phyloP scores from a whole-genome alignment of 2,888 invertebrate genomes.

The Drosophila rubida region DNA sequence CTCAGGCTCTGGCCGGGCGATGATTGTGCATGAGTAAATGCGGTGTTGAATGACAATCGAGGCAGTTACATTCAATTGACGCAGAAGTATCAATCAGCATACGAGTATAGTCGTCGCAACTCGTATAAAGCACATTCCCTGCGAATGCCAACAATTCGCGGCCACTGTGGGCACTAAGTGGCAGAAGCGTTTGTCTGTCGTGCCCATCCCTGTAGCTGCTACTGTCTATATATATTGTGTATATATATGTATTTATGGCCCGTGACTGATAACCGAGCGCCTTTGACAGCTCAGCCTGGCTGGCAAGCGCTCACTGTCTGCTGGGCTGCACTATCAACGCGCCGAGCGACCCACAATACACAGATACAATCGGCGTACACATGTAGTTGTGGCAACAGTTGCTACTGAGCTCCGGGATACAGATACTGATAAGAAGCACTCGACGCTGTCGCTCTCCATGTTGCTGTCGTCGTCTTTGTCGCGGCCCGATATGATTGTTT shows the following conservation, averaged over 20 bases:
- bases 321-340: constrained; percentile 40
- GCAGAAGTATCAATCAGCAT: constrained; percentile 60
- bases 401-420: constrained; percentile 55
- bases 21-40: constrained; percentile 46
- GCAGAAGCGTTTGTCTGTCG: constrained; percentile 1
- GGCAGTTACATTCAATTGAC: constrained; percentile 66
- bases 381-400: constrained; percentile 14
- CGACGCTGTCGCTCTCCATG: constrained; percentile 28
- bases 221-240: too few species aligned
- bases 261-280: constrained; percentile 58
- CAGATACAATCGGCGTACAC: constrained; percentile 6
- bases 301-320: constrained; percentile 17
- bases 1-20: constrained; percentile 15
- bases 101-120: constrained; percentile 7
- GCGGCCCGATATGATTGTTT: constrained; percentile 60
- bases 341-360: constrained; percentile 62
- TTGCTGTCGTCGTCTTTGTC: constrained; percentile 28
- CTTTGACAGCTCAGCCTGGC: constrained; percentile 59
- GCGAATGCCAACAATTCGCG: background rate
- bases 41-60: constrained; percentile 54
- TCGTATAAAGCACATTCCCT: background rate
- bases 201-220: constrained; percentile 13
- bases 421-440: constrained; percentile 49
- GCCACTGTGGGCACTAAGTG: background rate
- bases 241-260: constrained; percentile 36